phyloP scores from a whole-genome alignment of 2,888 invertebrate species.

The Caenorhabditis sp. region DNA sequence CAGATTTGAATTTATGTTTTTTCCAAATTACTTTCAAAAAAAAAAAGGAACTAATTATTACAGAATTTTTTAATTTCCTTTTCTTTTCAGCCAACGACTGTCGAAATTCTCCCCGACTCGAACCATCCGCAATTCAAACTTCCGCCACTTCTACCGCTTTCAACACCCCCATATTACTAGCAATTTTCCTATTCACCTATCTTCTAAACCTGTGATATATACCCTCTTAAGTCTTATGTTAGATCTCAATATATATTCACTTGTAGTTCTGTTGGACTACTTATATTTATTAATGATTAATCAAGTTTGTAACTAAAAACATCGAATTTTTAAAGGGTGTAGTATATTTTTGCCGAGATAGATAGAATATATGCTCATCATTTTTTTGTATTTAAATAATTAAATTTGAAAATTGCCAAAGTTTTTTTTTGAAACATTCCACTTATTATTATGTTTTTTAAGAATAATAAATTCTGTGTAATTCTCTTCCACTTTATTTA shows the following conservation, averaged over 20 bases:
- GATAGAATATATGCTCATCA: no score
- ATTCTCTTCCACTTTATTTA: no score
- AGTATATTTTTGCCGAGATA: no score
- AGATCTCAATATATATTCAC: neutral
- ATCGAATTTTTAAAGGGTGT: neutral
- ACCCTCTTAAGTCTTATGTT: neutral
- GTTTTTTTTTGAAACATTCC: no score
- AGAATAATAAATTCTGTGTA: no score
- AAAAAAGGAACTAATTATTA: no score
- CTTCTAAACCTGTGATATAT: neutral
- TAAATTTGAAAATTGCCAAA: no score
- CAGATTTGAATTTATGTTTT: no score
- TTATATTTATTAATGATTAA: neutral
- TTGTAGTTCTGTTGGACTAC: neutral
- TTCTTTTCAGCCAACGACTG: neutral
- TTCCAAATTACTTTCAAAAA: no score
- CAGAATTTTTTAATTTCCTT: no score
- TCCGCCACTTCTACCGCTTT: neutral
- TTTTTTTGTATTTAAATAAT: no score
- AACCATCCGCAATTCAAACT: neutral
- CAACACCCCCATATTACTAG: neutral
- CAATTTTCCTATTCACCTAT: neutral
- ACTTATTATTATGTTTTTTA: no score
- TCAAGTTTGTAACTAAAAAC: neutral
- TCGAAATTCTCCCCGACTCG: neutral